Base-by-base conservation (phyloP, 2,797 vertebrate species). In the Darevskia nairensis region DNA sequence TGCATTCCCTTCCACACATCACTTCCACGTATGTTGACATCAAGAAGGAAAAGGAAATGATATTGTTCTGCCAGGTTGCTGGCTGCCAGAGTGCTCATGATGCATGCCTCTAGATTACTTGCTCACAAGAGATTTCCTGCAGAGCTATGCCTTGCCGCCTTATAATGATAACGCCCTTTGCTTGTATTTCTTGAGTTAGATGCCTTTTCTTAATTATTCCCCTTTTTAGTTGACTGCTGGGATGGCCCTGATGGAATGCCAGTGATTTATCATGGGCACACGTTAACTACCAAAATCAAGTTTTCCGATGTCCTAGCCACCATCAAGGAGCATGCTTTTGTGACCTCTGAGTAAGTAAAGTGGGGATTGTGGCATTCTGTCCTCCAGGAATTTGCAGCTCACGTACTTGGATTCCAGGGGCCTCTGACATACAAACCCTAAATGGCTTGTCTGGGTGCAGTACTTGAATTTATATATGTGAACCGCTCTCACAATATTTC, bases 241-340 rank as follows among this genome's bases (percentile, higher is more conserved):
- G 99, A 99, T 0, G 99, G 99, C 89, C 99, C 99, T 0, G 99
- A 99, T 32, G 98, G 98, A 88, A 99, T 99, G 98, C 99, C 99
- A 0, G 99, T 99, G 91, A 99, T 99, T 95, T 99, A 99, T 96
- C 99, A 99, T 0, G 99, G 99, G 39, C 99, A 99, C 96, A 99
- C 99, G 35, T 98, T 99, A 84, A 99, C 99, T 84, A 99, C 99
- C 93, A 99, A 99, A 97, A 99, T 99, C 94, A 99, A 99, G 95
- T 99, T 99, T 95, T 97, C 89, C 1, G 99, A 99, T 0, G 99
- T 99, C 85, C 95, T 99, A 88, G 94, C 96, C 78, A 99, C 99
- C 85, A 99, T 99, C 96, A 99, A 99, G 96, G 99, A 99, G 68
- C 99, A 99, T 0, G 99, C 99, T 66, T 99, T 99, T 32, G 97